Evolutionary conservation across 2,888 invertebrate species (phyloP).

Genomic region (Caenorhabditis auriculariae): DNA sequence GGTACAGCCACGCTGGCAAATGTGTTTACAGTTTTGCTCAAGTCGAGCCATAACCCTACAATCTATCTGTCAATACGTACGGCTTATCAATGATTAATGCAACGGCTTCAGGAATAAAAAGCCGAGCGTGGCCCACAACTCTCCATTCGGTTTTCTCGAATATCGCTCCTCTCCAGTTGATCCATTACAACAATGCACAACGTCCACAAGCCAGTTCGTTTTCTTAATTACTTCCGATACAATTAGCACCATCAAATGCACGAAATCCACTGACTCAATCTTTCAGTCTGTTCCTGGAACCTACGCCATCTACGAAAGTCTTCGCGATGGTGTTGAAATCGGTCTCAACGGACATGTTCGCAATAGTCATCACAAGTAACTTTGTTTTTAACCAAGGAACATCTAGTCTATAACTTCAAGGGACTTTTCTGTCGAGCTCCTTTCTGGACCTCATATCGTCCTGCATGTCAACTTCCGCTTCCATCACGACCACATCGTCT

Average conservation of each 20-base stretch:
- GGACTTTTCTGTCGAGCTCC: slow-evolving; percentile 45
- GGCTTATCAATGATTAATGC: slow-evolving; percentile 24
- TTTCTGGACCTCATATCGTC: slow-evolving; percentile 49
- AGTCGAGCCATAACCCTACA: no score
- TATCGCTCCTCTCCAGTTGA: slow-evolving; percentile 8
- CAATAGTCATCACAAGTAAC: slow-evolving; percentile 39
- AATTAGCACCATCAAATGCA: neutral
- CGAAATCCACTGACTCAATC: neutral
- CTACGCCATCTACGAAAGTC: slow-evolving; percentile 30
- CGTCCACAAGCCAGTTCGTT: slow-evolving; percentile 37
- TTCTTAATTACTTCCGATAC: neutral
- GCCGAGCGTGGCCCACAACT: slow-evolving; percentile 14
- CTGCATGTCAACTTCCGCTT: slow-evolving; percentile 52
- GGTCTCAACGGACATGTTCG: slow-evolving; percentile 36
- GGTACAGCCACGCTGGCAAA: no score
- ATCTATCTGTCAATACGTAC: slow-evolving; percentile 21
- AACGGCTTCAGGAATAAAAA: slow-evolving; percentile 19
- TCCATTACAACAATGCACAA: slow-evolving; percentile 25
- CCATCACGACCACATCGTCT: slow-evolving; percentile 34
- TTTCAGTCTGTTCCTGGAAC: slow-evolving; percentile 34
- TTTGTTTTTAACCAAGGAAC: neutral
- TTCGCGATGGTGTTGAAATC: slow-evolving; percentile 34
- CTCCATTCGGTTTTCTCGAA: slow-evolving; percentile 1
- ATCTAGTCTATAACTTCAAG: slow-evolving; percentile 9
- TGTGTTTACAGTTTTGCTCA: no score